Evolutionary conservation across 2,888 invertebrate genomes (phyloP).

Genomic region (Mimas tiliae): DNA sequence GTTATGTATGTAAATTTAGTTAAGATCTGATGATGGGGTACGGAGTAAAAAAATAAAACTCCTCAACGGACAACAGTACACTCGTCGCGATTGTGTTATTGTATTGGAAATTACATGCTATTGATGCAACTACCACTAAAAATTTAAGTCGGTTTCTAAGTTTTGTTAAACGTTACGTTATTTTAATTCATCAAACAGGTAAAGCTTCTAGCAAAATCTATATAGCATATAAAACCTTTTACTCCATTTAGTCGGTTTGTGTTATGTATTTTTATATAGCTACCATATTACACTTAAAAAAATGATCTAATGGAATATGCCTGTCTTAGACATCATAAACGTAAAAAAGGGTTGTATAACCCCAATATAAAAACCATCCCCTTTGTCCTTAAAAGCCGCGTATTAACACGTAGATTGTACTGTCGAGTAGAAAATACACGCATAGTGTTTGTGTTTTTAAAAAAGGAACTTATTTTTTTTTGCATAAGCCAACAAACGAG

Average conservation of each 20-base stretch:
- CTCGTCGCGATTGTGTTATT: too few relatives aligned
- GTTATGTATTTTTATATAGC: constrained; percentile 14
- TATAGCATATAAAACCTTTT: constrained; percentile 13
- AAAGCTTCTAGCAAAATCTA: background rate
- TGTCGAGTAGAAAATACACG: constrained; percentile 2
- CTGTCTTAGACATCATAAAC: constrained; percentile 67
- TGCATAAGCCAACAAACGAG: too few relatives aligned
- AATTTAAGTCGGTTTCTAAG: too few relatives aligned
- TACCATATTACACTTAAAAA: constrained; percentile 26
- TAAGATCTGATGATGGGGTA: too few relatives aligned
- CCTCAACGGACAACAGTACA: too few relatives aligned
- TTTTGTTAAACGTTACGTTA: too few relatives aligned
- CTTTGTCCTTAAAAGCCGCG: constrained; percentile 61
- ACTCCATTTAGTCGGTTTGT: background rate
- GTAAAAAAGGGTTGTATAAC: constrained; percentile 53
- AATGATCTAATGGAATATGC: constrained; percentile 53
- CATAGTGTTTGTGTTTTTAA: background rate
- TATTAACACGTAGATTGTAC: constrained; percentile 59
- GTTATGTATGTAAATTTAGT: too few relatives aligned
- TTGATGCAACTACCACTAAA: too few relatives aligned
- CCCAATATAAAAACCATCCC: constrained; percentile 51
- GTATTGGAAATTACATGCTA: too few relatives aligned
- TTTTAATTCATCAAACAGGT: too few relatives aligned
- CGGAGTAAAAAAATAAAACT: too few relatives aligned
- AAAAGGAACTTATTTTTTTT: constrained; percentile 18